Base-by-base conservation (phyloP, 2,888 invertebrate genomes). In the Ephialtes manifestator region DNA sequence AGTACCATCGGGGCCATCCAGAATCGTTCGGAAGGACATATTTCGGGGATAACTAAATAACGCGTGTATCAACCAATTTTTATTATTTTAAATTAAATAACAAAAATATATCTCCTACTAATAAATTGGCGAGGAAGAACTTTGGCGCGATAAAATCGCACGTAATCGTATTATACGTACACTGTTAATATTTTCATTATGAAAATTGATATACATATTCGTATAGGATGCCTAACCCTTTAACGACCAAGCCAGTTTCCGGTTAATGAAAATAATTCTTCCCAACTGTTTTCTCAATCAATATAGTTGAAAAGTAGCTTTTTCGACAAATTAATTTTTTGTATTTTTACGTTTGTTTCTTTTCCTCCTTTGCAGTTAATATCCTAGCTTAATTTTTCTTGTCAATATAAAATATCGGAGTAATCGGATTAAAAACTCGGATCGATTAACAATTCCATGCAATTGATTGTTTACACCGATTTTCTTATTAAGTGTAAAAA, bases 11-110 rank as follows among this genome's bases (percentile, higher is more conserved):
- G 81, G 77, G 51, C 84, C 63, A 76, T 20, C 39, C 63, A 65
- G 31, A 20, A 70, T 58, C 55, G 72, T 65, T 79, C 65, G 82
- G 53, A 63, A 81, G 46, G 78, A 81, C 46, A 80, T 55, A 83
- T 55, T 86, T 79, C 53, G 39, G 55, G 70, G 48, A 84, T 63
- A 67, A 80, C 55, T 68, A 83, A 84, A 76, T 55, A 70, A 85
- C 76, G 46, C 53, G 63, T 46, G 58, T 75, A 46, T 68, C 83
- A 51, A 83, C 72, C 70, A 77, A 76, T 68, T 70, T 72, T 68
- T 60, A 15, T 31, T n/a, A 65, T 48, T 24, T 48, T 63, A 72
- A 83, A 68, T 24, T 58, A 75, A 85, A 58, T 20, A 39, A 43
- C n/a, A 51, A 74, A 82, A 51, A 48, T 55, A 81, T 70, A 20